Evolutionary conservation across 2,113 vertebrate genomes (phyloP).

Genomic region (Casuarius casuarius): DNA sequence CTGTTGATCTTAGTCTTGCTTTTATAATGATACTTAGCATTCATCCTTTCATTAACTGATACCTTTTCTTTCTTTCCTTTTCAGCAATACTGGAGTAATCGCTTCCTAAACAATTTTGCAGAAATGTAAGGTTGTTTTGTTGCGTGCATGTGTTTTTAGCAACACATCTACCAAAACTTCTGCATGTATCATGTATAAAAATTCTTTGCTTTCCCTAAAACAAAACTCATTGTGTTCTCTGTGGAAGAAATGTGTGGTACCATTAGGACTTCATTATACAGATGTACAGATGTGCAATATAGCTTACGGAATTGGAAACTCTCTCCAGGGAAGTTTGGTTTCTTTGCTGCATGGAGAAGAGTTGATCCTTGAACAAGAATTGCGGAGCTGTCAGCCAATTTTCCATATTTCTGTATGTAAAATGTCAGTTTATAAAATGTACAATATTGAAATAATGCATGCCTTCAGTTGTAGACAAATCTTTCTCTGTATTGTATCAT

Average conservation of each 20-base stretch:
- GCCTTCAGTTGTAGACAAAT: conserved; percentile 85
- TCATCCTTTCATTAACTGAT: conserved; percentile 70
- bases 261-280: conserved; percentile 75
- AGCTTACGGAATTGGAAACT: conserved; percentile 61
- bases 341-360: conserved; percentile 82
- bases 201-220: conserved; percentile 70
- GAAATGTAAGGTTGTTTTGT: conserved; percentile 91
- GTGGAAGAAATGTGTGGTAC: conserved; percentile 80
- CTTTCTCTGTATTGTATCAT: conserved; percentile 82
- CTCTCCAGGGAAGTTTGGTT: conserved; percentile 73
- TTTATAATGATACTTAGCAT: conserved; percentile 31
- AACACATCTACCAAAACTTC: conserved; percentile 88
- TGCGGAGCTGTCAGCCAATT: conserved; percentile 74
- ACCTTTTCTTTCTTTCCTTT: conserved; percentile 82
- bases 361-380: conserved; percentile 72
- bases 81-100: conserved; percentile 92
- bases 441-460: conserved; percentile 87
- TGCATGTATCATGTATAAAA: conserved; percentile 87
- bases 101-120: conserved; percentile 87
- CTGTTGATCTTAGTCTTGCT: conserved; percentile 67
- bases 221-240: conserved; percentile 76
- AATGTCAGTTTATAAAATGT: conserved; percentile 83
- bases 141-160: conserved; percentile 95
- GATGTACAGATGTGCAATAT: conserved; percentile 80
- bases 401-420: conserved; percentile 79